Conservation (phyloP, 2,797 vertebrate species). For the Parauchenoglanis punctatus region DNA sequence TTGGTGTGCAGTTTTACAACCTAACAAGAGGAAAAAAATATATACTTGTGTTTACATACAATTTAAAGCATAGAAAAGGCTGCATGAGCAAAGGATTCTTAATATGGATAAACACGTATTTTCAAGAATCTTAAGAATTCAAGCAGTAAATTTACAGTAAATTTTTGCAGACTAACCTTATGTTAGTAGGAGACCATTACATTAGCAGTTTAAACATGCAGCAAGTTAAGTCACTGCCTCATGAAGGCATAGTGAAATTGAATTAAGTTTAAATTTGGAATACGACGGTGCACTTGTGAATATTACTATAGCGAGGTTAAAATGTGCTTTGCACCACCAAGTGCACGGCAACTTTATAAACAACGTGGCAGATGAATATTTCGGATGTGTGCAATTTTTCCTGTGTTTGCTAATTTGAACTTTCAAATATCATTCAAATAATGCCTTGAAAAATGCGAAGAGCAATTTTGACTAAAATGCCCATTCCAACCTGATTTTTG, state of each 20-base stretch:
- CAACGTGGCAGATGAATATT: not conserved
- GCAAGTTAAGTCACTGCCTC: not conserved
- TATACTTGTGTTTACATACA: too few relatives aligned
- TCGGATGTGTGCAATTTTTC: not conserved
- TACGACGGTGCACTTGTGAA: not conserved
- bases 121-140: not conserved
- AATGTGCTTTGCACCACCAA: not conserved
- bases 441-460: not conserved
- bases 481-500: not conserved
- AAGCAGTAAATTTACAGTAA: not conserved
- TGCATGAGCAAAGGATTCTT: not conserved
- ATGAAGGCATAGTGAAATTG: not conserved
- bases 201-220: not conserved
- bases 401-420: not conserved
- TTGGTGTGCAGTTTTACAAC: conserved; percentile 98
- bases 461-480: too few relatives aligned
- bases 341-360: not conserved
- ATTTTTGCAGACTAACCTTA: too few relatives aligned
- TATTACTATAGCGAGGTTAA: not conserved
- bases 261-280: not conserved
- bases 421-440: not conserved
- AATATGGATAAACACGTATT: not conserved
- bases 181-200: not conserved
- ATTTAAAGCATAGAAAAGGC: not conserved
- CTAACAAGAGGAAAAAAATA: conserved; percentile 62